Base-by-base conservation (phyloP, 2,797 vertebrate genomes). In the Lacerta viridis region DNA sequence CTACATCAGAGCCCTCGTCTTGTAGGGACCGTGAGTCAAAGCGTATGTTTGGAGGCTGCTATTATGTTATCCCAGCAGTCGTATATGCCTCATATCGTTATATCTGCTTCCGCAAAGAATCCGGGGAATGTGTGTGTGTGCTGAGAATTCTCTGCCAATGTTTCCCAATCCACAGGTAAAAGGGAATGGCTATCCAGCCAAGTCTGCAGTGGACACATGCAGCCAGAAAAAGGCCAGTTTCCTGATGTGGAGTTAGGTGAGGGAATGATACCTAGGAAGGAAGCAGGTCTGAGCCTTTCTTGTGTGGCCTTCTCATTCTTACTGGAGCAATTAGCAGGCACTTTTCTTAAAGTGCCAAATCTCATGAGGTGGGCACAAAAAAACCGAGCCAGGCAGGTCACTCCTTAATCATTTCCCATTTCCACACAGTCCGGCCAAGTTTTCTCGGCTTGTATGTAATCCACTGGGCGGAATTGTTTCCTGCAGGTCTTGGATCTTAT, bases 361-460 rank as follows among this genome's bases (percentile, higher is more conserved):
- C 83, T 93, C 85, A 86, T 55, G 23, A 13, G 15, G 43, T 82
- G 88, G 46, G 50, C 83, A 61, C 61, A 55, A 50, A 50, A 55
- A 36, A 82, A 77, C 6, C 0, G 1, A 87, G 77, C 29, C 10
- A 82, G 0, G 1, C 72, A 11, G 85, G 87, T 88, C 46, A 15
- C 75, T 7, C 4, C 41, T 80, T 89, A 87, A 94, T 90, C 92
- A 87, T 80, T 76, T 90, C 88, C 50, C 11, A 29, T 78, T 61
- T 72, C 25, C 25, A 76, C 1, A 0, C 27, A 27, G 18, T 36
- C 29, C 8, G 18, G 87, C 85, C 81, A 72, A 69, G 81, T 81
- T 71, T 80, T 68, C 64, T 80, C 36, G 55, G 69, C 90, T 85
- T 1, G 0, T 29, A 85, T 1, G 0, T 33, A 85, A 80, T 69